Evolutionary conservation across 2,888 invertebrate species (phyloP).

Genomic region (Ischnus inquisitorius): DNA sequence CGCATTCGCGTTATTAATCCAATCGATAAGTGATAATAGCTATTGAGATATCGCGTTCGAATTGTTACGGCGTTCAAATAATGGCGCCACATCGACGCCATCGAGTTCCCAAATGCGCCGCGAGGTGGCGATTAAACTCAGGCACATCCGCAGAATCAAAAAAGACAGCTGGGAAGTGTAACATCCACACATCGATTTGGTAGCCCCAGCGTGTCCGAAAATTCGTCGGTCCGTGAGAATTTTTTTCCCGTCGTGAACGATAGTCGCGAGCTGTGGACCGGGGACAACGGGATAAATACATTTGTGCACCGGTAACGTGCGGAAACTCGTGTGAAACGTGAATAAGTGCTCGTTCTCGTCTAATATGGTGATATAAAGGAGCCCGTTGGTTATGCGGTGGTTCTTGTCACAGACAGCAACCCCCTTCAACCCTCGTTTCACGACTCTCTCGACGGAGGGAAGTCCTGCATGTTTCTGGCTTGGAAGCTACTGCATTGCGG

Average conservation of each 20-base stretch:
- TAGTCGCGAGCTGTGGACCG: slow-evolving; percentile 23
- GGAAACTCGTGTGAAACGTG: slow-evolving; percentile 40
- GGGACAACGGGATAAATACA: not conserved
- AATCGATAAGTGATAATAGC: not conserved
- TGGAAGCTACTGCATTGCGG: slow-evolving; percentile 81
- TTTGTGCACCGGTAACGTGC: slow-evolving; percentile 32
- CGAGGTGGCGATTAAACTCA: slow-evolving; percentile 73
- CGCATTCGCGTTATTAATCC: not conserved
- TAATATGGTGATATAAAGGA: slow-evolving; percentile 58
- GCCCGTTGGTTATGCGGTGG: slow-evolving; percentile 79
- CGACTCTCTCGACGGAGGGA: slow-evolving; percentile 74
- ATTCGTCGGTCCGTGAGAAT: slow-evolving; percentile 71
- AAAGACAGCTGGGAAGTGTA: slow-evolving; percentile 83
- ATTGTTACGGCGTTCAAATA: slow-evolving; percentile 30
- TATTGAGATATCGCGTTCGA: not conserved
- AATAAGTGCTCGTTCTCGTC: slow-evolving; percentile 55
- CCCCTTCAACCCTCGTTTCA: slow-evolving; percentile 80
- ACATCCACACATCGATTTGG: slow-evolving; percentile 83
- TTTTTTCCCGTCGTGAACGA: slow-evolving; percentile 37
- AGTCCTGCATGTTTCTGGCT: slow-evolving; percentile 77
- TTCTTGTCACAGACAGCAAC: slow-evolving; percentile 76
- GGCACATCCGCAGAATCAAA: slow-evolving; percentile 82
- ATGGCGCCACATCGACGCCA: slow-evolving; percentile 40
- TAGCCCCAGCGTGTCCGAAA: slow-evolving; percentile 76
- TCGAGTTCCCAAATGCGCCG: slow-evolving; percentile 26